Evolutionary conservation across 2,888 invertebrate species (phyloP).

Genomic region (Mongoloraphidia duomilia): DNA sequence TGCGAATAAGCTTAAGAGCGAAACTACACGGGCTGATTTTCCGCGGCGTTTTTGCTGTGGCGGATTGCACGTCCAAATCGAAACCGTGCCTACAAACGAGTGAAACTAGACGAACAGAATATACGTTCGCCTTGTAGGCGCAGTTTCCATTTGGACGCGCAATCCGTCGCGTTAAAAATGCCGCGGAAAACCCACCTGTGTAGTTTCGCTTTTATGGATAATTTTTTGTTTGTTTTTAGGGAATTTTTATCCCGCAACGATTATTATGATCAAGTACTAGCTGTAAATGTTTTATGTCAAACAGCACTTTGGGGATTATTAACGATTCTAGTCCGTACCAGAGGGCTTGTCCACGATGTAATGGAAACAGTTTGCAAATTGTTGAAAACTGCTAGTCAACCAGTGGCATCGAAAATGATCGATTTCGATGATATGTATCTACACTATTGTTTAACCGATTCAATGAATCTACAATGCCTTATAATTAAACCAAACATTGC

Average conservation of each 20-base stretch:
- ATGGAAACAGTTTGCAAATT: conserved; percentile 38
- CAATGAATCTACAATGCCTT: conserved; percentile 11
- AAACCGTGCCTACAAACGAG: too few relatives aligned
- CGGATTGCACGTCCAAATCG: too few relatives aligned
- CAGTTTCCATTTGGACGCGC: too few relatives aligned
- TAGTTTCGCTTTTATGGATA: too few relatives aligned
- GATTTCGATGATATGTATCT: conserved; percentile 7
- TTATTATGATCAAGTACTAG: conserved; percentile 47
- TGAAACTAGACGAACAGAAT: too few relatives aligned
- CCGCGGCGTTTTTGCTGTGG: too few relatives aligned
- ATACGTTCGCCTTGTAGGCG: too few relatives aligned
- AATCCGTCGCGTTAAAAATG: too few relatives aligned
- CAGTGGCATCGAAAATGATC: conserved; percentile 15
- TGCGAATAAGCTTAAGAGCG: too few relatives aligned
- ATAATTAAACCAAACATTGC: conserved; percentile 20
- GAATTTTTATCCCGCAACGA: conserved; percentile 43
- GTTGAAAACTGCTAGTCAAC: conserved; percentile 26
- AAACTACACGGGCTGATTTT: too few relatives aligned
- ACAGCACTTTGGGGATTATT: conserved; percentile 46
- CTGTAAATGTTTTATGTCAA: conserved; percentile 46
- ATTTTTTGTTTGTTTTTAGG: conserved; percentile 24
- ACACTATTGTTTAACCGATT: conserved; percentile 10
- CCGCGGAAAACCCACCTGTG: too few relatives aligned
- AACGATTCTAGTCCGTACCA: conserved; percentile 30
- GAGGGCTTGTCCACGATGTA: conserved; percentile 41